Evolutionary conservation across 2,797 vertebrate genomes (phyloP), one percentile per base, ranked within the genome.

Genomic region (Cetoscarus ocellatus): DNA sequence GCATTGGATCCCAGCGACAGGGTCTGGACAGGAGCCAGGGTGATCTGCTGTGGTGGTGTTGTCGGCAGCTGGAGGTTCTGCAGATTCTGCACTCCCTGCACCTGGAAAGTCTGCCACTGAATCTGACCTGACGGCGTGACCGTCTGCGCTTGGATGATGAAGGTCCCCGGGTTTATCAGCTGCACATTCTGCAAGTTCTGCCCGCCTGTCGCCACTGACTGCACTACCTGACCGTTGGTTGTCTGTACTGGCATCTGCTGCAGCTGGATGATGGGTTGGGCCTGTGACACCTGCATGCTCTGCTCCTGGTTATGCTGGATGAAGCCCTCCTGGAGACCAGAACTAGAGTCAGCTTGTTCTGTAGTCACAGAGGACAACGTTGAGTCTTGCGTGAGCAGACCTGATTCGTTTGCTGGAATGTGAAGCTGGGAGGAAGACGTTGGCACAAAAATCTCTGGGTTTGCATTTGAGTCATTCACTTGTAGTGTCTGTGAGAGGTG

Each of bases 21-120:
- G 27, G 98, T 98, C 91, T 99, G 98, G 86, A 99, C 96, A 44
- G 98, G 98, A 43, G 98, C 98, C 88, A 99, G 92, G 47, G 98
- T 99, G 87, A 99, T 98, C 90, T 99, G 98, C 86, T 99, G 98
- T 74, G 97, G 93, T 62, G 96, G 95, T 39, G 96, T 94, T 84
- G 97, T 97, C 83, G 98, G 97, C 91, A 99, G 96, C 93, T 99
- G 98, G 74, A 99, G 95, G 89, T 99, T 99, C 92, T 99, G 98
- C 83, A 99, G 96, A 88, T 98, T 98, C 91, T 99, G 98, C 64
- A 99, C 97, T 62, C 98, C 98, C 89, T 99, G 98, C 86, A 99
- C 98, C 95, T 99, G 98, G 94, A 99, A 99, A 45, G 98, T 99
- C 89, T 99, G 98, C 98, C 98, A 99, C 86, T 98, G 98, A 91